Evolutionary conservation across 1,140 invertebrate species (phyloP).

Genomic region (Tetranychus cinnabarinus): DNA sequence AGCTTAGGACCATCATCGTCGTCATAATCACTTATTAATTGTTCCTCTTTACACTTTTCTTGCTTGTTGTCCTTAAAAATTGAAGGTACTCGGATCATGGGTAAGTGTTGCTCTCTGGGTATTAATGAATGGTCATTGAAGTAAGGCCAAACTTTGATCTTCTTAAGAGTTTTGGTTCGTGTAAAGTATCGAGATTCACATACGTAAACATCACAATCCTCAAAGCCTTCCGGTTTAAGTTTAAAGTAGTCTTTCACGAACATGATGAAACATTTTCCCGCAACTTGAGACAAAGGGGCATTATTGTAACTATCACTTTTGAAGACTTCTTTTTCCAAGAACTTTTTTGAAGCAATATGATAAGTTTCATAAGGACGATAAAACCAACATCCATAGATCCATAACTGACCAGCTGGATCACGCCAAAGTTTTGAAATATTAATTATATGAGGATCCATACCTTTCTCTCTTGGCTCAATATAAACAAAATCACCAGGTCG

Average conservation of each 20-base stretch:
- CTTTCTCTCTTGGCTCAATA: slow-evolving; percentile 44
- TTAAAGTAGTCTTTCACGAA: slow-evolving; percentile 87
- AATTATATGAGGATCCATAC: slow-evolving; percentile 58
- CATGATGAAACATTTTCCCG: slow-evolving; percentile 79
- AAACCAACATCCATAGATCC: slow-evolving; percentile 69
- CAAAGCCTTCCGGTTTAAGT: slow-evolving; percentile 48
- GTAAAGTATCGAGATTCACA: slow-evolving; percentile 85
- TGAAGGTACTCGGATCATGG: slow-evolving; percentile 65
- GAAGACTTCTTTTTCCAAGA: slow-evolving; percentile 69
- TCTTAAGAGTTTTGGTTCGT: slow-evolving; percentile 63
- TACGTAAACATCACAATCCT: slow-evolving; percentile 84
- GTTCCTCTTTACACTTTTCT: slow-evolving; percentile 69
- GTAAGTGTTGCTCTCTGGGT: slow-evolving; percentile 43
- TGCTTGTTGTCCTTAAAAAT: slow-evolving; percentile 63
- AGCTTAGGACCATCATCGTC: neutral
- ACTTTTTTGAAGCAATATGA: slow-evolving; percentile 79
- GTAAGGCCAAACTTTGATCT: slow-evolving; percentile 48
- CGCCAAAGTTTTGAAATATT: slow-evolving; percentile 68
- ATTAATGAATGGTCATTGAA: slow-evolving; percentile 17
- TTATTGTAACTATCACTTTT: slow-evolving; percentile 68
- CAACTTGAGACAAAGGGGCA: slow-evolving; percentile 57
- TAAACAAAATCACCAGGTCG: slow-evolving; percentile 74
- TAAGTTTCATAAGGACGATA: slow-evolving; percentile 77
- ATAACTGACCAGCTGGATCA: slow-evolving; percentile 44
- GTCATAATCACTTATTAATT: slow-evolving; percentile 26